Evolutionary conservation across 2,888 invertebrate species (phyloP), one percentile per base, ranked within the genome.

Genomic region (Theretra japonica): DNA sequence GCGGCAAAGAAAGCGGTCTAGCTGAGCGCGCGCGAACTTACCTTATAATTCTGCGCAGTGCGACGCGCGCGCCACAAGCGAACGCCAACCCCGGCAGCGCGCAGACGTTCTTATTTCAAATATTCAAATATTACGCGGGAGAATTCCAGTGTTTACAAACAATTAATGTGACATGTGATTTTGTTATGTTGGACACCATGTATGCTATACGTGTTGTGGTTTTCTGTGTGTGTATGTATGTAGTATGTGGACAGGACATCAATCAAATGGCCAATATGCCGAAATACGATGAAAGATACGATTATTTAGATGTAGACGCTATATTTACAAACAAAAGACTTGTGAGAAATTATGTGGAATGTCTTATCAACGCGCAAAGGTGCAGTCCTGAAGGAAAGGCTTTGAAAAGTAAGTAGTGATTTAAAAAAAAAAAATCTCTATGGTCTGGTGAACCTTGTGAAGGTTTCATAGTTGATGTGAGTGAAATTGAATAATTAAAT

Each of bases 311-410:
- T 85, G 91, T 97, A 33, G 96, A 97, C 76, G 95, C 95, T 65
- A 95, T 97, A 79, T 93, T 97, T 80, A 95, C 95, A 69, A 97
- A 96, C 85, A 96, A 96, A 79, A 94, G 97, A 81, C 90, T 97
- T 77, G 95, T 97, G 69, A 95, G 95, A 76, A 96, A 96, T 83
- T 97, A 97, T 89, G 96, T 96, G 79, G 96, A 96, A 73, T 97
- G 97, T 86, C 89, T 97, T 70, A 91, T 97, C 73, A 95, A 95
- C 76, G 93, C 95, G 76, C 96, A 96, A 78, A 95, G 96, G 69
- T 97, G 97, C 86, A 95, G 97, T 57, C 96, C 97, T 2, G 97
- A 97, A 90, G 97, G 96, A 76, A 95, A 95, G 80, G 96, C 96
- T 74, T 90, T 97, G 72, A 97, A 96, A 95, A 94, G 97, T 97